Evolutionary conservation across 2,888 invertebrate species (phyloP), one percentile per base, ranked within the genome.

Genomic region (Platerodrilus igneus): DNA sequence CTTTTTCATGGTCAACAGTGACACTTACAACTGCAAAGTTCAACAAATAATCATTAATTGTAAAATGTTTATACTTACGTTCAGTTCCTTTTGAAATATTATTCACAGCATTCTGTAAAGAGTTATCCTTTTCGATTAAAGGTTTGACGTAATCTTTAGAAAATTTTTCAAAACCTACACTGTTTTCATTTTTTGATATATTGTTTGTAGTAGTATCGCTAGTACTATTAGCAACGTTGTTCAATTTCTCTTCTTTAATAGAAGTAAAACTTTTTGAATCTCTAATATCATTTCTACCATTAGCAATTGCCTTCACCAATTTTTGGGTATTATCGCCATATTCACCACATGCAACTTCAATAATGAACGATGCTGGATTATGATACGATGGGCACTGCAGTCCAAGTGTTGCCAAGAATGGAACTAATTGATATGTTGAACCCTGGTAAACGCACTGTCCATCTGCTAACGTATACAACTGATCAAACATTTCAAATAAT

Each of bases 391-490:
- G 95, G 59, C 95, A 96, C 61, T 88, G 84, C 15, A 95, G 76
- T n/a, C 77, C 79, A 30, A 91, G 76, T 14, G 81, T 82, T 30
- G 82, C 79, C 41, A 95, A 55, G 64, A 86, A 88, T 49, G 85
- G 83, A 58, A 96, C 87, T 39, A 95, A 69, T 60, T 86, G 81
- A 38, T 78, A 82, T 0, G 92, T 89, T 42, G 85, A 86, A 34
- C 95, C 94, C 61, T 92, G 88, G 66, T 95, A 96, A 8, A 95
- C 89, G 64, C 94, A 95, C 64, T 92, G 88, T 0, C 95, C 95
- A 54, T 93, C 92, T 9, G 94, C 88, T 48, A 96, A 68, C 3
- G 94, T 92, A 67, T 94, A 95, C 50, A 96, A 72, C 67, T 94
- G 86, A 63, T 95, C 94, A 62, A 95, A 95, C 89, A 92, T 94